A percentile compares a stretch with the other conserved stretches of the same genome.
phyloP scores from a whole-genome alignment of 2,888 invertebrate genomes.

The Chrysolina americana region DNA sequence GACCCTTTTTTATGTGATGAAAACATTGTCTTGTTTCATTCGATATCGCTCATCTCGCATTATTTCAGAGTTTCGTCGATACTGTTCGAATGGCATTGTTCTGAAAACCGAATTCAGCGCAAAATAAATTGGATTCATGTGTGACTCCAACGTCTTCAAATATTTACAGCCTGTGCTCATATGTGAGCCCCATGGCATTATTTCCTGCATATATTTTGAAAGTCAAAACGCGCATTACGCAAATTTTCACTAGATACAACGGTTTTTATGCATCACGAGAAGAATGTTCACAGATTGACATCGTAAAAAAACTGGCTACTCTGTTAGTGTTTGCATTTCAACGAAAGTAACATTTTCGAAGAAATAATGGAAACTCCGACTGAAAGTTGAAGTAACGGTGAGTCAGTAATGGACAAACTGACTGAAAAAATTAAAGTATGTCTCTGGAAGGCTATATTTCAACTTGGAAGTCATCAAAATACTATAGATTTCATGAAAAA shows the following conservation, averaged over 20 bases:
- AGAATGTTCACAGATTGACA: neutral
- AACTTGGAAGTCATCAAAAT: no score
- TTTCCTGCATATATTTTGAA: neutral
- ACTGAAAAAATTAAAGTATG: no score
- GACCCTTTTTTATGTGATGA: no score
- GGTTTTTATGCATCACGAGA: neutral
- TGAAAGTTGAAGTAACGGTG: no score
- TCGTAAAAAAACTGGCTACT: neutral
- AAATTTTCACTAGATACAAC: neutral
- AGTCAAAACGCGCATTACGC: neutral
- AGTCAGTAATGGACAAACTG: no score
- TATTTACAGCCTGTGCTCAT: neutral
- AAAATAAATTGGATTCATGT: slow-evolving; percentile 7
- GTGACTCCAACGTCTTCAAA: neutral
- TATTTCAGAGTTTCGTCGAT: neutral
- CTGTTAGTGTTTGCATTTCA: neutral
- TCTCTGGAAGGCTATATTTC: no score
- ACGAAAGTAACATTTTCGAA: neutral
- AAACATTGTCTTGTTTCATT: no score
- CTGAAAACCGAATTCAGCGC: neutral
- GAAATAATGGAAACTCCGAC: no score
- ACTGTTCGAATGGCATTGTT: neutral
- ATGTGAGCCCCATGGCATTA: neutral
- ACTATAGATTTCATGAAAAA: no score
- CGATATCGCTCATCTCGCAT: neutral